phyloP scores from a whole-genome alignment of 2,888 invertebrate genomes.

The Oxystoma pomonae region DNA sequence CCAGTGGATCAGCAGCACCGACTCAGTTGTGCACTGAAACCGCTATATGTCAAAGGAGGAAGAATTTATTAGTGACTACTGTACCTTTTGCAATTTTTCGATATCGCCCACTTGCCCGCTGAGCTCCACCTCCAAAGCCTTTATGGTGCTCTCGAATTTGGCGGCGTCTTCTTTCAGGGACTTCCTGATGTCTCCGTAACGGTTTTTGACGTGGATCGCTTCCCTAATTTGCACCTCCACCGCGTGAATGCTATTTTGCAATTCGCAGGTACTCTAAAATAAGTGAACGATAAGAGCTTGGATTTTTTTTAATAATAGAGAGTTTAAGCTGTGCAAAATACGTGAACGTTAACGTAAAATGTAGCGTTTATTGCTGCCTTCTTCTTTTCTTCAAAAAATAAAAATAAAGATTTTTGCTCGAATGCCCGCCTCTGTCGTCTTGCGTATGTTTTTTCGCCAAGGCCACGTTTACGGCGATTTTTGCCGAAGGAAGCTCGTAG shows the following conservation, averaged over 20 bases:
- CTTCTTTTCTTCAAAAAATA: neutral
- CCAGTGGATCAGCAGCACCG: too few species aligned
- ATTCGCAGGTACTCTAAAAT: constrained; percentile 58
- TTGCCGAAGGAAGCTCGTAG: too few species aligned
- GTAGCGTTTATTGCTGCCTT: neutral
- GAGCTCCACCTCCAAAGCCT: constrained; percentile 64
- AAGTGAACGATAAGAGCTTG: too few species aligned
- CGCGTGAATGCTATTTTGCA: constrained; percentile 79
- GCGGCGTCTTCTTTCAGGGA: constrained; percentile 67
- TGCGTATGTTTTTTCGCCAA: too few species aligned
- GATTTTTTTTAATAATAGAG: too few species aligned
- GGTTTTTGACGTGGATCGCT: constrained; percentile 72
- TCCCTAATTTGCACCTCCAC: constrained; percentile 79
- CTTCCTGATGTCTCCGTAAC: constrained; percentile 68
- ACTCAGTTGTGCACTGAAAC: too few species aligned
- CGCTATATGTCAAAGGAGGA: too few species aligned
- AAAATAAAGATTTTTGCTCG: too few species aligned
- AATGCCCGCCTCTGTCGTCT: too few species aligned
- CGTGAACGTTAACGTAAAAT: too few species aligned
- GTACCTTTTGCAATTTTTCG: constrained; percentile 61
- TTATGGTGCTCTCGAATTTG: constrained; percentile 67
- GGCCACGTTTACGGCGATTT: too few species aligned
- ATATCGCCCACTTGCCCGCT: constrained; percentile 69
- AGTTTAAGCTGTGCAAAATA: neutral
- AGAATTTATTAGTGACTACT: too few species aligned